Evolutionary conservation across 2,797 vertebrate species (phyloP), one percentile per base, ranked within the genome.

Genomic region (Pygocentrus nattereri): DNA sequence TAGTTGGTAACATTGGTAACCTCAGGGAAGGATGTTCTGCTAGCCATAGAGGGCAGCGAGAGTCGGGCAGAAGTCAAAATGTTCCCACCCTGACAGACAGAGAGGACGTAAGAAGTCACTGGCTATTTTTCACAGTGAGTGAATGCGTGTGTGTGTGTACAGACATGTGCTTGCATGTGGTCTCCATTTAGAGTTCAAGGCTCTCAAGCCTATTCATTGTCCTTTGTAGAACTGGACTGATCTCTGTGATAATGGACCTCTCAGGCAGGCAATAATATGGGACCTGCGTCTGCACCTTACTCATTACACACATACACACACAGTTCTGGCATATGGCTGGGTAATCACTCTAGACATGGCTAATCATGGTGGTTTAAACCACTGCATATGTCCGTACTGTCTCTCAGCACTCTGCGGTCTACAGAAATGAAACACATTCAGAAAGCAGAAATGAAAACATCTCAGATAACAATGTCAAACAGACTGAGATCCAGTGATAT

Each of bases 1-100:
- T 98, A 96, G 91, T 97, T 98, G 84, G 97, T 97, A 91, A 99
- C 97, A 76, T 97, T 98, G 88, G 97, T 97, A 91, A 96, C 94
- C 85, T 99, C 97, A 0, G 97, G 97, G 86, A 97, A 94, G 8
- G 97, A 98, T 0, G 95, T 95, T 89, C 97, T 94, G 90, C 96
- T 97, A 85, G 97, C 96, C 97, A 99, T 96, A 3, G 97, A 98
- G 15, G 97, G 97, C 47, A 98, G 92, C 0, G 96, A 96, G 76
- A 98, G 92, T 81, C 97, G 95, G 78, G 96, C 93, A 0, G 97
- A 96, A 0, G 96, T 96, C 87, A 97, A 89, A 83, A 98, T 92
- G 0, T 98, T 97, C 79, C 97, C 97, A 76, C 97, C 97, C 97
- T 98, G 87, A 44, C 47, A 78, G 13, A 70, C 19, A 58, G 50